phyloP scores from a whole-genome alignment of 2,888 invertebrate genomes.

The Malthinus seriepunctatus region DNA sequence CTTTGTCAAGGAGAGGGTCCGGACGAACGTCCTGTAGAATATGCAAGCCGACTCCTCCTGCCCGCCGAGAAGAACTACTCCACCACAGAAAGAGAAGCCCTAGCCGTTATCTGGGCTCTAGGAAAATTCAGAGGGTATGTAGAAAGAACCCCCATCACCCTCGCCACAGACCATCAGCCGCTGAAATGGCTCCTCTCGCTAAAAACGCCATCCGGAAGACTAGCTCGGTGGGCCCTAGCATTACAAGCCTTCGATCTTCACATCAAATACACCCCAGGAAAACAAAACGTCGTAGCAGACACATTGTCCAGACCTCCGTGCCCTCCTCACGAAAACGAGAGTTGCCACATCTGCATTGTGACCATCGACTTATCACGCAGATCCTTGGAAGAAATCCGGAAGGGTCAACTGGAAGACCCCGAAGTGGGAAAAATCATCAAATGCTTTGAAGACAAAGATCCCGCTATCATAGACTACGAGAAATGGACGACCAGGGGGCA shows the following conservation, averaged over 20 bases:
- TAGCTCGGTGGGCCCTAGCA: constrained; percentile 51
- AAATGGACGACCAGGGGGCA: no score
- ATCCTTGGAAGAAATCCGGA: no score
- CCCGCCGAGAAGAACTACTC: constrained; percentile 37
- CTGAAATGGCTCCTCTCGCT: constrained; percentile 52
- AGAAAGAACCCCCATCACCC: constrained; percentile 43
- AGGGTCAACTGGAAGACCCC: neutral
- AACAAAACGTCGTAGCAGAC: constrained; percentile 22
- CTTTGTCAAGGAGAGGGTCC: neutral
- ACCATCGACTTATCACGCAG: no score
- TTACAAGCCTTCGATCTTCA: constrained; percentile 34
- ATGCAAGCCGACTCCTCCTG: constrained; percentile 37
- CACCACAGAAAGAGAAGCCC: constrained; percentile 36
- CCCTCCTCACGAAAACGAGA: neutral
- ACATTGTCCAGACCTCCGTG: constrained; percentile 16
- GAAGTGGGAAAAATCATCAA: neutral
- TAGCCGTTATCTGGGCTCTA: constrained; percentile 43
- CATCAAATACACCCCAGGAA: constrained; percentile 8
- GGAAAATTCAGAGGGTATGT: constrained; percentile 51
- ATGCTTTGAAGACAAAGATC: no score
- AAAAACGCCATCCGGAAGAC: constrained; percentile 46
- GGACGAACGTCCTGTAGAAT: constrained; percentile 30
- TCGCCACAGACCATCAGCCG: constrained; percentile 54
- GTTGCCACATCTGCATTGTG: neutral
- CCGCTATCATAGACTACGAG: no score